Percentiles rank a stretch among this genome's conserved stretches.
phyloP scores from a whole-genome alignment of 2,113 vertebrate genomes.

The Brevimyrus niger region DNA sequence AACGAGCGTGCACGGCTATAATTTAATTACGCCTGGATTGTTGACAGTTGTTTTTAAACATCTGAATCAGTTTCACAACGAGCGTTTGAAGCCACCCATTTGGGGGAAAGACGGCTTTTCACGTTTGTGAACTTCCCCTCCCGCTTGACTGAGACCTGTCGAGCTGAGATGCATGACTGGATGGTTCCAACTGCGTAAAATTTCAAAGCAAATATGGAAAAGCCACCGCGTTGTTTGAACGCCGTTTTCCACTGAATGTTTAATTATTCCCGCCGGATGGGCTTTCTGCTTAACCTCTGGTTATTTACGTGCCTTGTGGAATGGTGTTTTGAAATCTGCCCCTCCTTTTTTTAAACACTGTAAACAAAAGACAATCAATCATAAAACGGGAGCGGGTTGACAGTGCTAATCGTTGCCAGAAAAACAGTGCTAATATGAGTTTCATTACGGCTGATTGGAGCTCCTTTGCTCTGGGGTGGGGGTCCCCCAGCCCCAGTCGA shows the following conservation, averaged over 20 bases:
- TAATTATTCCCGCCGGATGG: constrained; percentile 50
- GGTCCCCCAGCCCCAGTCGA: background rate
- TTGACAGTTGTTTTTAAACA: constrained; percentile 30
- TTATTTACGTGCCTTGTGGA: constrained; percentile 60
- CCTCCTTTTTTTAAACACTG: constrained; percentile 57
- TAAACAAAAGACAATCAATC: constrained; percentile 70
- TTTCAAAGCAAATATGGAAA: constrained; percentile 68
- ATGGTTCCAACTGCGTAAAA: constrained; percentile 54
- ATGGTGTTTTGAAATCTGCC: constrained; percentile 63
- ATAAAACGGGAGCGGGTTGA: constrained; percentile 45
- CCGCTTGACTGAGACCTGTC: constrained; percentile 64
- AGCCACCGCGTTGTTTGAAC: constrained; percentile 62
- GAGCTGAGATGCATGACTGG: constrained; percentile 64
- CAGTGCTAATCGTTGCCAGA: constrained; percentile 58
- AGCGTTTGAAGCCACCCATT: background rate
- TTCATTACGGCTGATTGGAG: constrained; percentile 2
- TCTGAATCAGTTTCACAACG: constrained; percentile 44
- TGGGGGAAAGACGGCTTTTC: constrained; percentile 42
- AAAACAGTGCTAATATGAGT: constrained; percentile 38
- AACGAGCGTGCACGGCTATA: background rate
- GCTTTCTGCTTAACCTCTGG: constrained; percentile 42
- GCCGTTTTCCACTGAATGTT: constrained; percentile 47
- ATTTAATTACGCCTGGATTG: constrained; percentile 18
- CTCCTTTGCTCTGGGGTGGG: background rate
- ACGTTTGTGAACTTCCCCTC: constrained; percentile 53